These are phyloP conservation scores for Sinocyclocheilus anshuiensis DNA, from an alignment of 2,113 vertebrate species.

Conservation along the genomic window DNA sequence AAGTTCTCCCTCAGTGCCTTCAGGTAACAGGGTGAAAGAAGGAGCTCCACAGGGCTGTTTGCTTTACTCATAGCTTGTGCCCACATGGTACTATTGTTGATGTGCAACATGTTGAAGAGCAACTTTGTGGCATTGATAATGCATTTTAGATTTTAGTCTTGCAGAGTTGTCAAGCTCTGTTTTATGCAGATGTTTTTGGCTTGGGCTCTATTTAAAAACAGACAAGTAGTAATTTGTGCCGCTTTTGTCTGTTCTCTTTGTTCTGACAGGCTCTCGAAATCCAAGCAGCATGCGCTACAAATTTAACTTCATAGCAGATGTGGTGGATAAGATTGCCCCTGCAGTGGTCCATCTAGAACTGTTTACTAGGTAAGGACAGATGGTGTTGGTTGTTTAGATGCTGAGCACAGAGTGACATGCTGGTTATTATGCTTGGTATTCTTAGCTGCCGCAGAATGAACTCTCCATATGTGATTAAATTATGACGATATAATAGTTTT, in stretches of 20 bases:
- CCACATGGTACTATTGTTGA: slow-evolving; percentile 30
- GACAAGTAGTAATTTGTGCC: background rate
- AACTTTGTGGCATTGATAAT: background rate
- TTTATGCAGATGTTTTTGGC: background rate
- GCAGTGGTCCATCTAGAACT: slow-evolving; percentile 80
- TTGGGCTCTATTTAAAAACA: background rate
- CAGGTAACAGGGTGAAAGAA: background rate
- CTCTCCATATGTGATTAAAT: slow-evolving; percentile 6
- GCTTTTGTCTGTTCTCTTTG: slow-evolving; percentile 23
- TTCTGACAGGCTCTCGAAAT: slow-evolving; percentile 61
- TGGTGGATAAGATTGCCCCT: slow-evolving; percentile 75
- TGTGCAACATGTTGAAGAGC: background rate
- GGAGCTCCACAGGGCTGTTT: background rate
- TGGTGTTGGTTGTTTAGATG: background rate
- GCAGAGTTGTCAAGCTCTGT: background rate
- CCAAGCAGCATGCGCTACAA: slow-evolving; percentile 70
- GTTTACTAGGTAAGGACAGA: slow-evolving; percentile 70
- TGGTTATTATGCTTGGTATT: background rate
- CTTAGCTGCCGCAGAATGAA: background rate
- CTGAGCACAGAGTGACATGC: slow-evolving; percentile 10
- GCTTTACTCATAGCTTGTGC: slow-evolving; percentile 12
- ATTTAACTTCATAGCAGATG: slow-evolving; percentile 80
- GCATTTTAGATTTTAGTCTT: background rate
- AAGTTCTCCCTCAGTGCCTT: background rate
- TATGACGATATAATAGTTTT: background rate